Evolutionary conservation across 1,140 invertebrate species (phyloP).

Genomic region (Rhyzopertha dominica): DNA sequence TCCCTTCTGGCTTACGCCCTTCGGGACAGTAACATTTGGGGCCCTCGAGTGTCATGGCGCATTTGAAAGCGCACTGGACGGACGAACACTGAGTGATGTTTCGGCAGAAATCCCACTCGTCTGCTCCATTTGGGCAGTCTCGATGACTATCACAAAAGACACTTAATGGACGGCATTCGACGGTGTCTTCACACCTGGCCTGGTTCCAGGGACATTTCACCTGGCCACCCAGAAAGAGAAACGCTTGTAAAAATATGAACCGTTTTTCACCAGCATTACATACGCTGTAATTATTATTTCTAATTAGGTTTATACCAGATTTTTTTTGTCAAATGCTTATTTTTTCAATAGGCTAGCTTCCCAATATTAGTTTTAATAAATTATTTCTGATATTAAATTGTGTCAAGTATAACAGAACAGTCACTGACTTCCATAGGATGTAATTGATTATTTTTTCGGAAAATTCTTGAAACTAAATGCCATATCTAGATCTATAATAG

Average conservation of each 20-base stretch:
- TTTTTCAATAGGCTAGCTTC: too few relatives aligned
- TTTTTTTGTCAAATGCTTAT: too few relatives aligned
- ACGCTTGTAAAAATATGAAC: constrained; percentile 44
- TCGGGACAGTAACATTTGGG: constrained; percentile 68
- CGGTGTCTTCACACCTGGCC: constrained; percentile 54
- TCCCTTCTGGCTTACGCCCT: constrained; percentile 64
- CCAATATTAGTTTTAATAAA: too few relatives aligned
- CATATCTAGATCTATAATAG: too few relatives aligned
- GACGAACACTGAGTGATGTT: constrained; percentile 52
- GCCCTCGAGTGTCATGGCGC: constrained; percentile 54
- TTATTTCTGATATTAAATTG: too few relatives aligned
- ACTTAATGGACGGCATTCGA: constrained; percentile 47
- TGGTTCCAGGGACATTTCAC: constrained; percentile 56
- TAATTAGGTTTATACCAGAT: constrained; percentile 1
- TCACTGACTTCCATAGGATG: too few relatives aligned
- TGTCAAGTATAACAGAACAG: too few relatives aligned
- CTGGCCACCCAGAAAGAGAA: too few relatives aligned
- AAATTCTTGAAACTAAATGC: too few relatives aligned
- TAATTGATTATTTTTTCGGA: too few relatives aligned
- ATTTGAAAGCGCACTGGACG: constrained; percentile 62
- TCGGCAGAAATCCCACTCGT: constrained; percentile 52
- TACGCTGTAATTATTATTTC: too few relatives aligned
- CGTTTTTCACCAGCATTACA: neutral
- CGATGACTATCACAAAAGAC: constrained; percentile 50
- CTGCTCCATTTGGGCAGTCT: constrained; percentile 52